Evolutionary conservation across 1,140 invertebrate species (phyloP).

Genomic region (Augochlora pura): DNA sequence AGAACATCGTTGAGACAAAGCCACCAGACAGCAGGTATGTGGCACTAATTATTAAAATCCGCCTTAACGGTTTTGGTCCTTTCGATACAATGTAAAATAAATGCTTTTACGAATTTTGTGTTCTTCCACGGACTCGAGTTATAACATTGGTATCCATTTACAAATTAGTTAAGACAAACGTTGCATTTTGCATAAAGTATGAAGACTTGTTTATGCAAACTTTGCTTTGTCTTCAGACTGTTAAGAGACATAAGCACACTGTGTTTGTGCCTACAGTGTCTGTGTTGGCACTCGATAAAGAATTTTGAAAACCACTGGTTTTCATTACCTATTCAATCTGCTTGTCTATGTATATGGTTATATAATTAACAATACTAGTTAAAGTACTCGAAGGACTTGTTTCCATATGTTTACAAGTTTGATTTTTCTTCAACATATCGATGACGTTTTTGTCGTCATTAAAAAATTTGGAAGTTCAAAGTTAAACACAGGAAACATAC

Average conservation of each 20-base stretch:
- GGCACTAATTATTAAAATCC: slow-evolving; percentile 25
- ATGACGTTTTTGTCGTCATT: slow-evolving; percentile 1
- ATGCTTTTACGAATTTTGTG: slow-evolving; percentile 37
- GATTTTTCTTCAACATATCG: slow-evolving; percentile 1
- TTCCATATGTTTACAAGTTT: neutral
- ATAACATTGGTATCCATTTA: slow-evolving; percentile 12
- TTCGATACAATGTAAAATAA: slow-evolving; percentile 49
- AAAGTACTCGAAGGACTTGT: slow-evolving; percentile 1
- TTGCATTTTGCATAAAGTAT: slow-evolving; percentile 38
- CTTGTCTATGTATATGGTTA: neutral
- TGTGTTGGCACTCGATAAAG: neutral
- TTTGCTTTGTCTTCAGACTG: slow-evolving; percentile 16
- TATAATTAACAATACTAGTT: slow-evolving; percentile 9
- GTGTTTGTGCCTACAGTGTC: neutral
- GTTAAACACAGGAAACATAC: neutral
- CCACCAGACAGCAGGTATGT: slow-evolving; percentile 71
- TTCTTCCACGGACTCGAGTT: slow-evolving; percentile 23
- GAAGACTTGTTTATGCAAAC: slow-evolving; percentile 31
- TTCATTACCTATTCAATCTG: slow-evolving; percentile 15
- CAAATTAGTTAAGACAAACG: slow-evolving; percentile 10
- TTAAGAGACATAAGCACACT: neutral
- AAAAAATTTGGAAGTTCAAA: neutral
- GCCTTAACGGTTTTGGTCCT: slow-evolving; percentile 32
- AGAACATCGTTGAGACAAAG: slow-evolving; percentile 66
- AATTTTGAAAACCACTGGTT: slow-evolving; percentile 29